Base-by-base conservation (phyloP, 2,797 vertebrate species). In the Gambusia yucatana region DNA sequence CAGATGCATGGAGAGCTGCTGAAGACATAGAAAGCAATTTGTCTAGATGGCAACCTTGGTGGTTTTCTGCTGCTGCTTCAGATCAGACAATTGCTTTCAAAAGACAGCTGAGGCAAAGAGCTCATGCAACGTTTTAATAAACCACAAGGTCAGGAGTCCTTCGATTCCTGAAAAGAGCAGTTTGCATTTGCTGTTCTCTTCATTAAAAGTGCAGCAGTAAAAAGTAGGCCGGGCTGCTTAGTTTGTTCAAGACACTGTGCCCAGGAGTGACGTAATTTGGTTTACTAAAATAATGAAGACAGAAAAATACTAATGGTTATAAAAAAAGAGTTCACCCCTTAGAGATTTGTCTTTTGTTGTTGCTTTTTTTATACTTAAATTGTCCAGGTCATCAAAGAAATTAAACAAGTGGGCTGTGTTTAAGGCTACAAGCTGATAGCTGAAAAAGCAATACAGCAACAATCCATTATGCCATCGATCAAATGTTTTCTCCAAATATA, bases 81-180 rank as follows among this genome's bases (percentile, higher is more conserved):
- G 78, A 91, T 88, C 84, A 72, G 79, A 84, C 83, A 75, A 72
- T 82, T 78, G 78, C 77, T 81, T 90, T 84, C 78, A 74, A 84
- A 84, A 85, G 74, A 77, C 77, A 82, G 61, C 81, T 84, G 50
- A 74, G 73, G 52, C 28, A 65, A 84, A 39, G 82, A 82, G 78
- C 76, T 70, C 59, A 4, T 33, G 75, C 72, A 79, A 85, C 73
- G 50, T 81, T 82, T 77, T 75, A 39, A 77, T 71, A 75, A 82
- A 88, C 84, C 86, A 74, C 78, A 89, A 89, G 86, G 85, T 92
- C 87, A 82, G 73, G 30, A 41, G 8, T 57, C n/a, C 84, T 87
- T 87, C 89, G 87, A 88, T 82, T 84, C 75, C 81, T 69, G 0
- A 67, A 41, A 84, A 39, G 43, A 80, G 57, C 25, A 41, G 77